A percentile compares a stretch with the other conserved stretches of the same genome.
phyloP scores from a whole-genome alignment of 2,797 vertebrate species.

The Chromis chromis region DNA sequence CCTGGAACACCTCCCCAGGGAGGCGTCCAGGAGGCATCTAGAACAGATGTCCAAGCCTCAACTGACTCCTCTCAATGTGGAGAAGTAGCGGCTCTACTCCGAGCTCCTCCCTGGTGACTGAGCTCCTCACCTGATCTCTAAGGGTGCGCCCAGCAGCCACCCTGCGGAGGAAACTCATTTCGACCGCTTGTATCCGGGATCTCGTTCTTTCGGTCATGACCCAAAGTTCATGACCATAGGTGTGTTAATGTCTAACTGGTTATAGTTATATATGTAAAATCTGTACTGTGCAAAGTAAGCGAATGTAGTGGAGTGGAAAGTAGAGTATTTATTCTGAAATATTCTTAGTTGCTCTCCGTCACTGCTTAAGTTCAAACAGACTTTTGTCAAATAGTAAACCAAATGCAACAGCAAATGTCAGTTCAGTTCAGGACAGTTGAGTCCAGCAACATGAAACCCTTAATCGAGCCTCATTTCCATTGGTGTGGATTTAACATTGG shows the following conservation, averaged over 20 bases:
- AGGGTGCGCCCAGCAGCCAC: no score
- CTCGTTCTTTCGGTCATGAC: no score
- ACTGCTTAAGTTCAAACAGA: neutral
- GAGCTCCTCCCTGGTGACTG: no score
- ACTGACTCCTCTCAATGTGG: no score
- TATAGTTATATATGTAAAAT: neutral
- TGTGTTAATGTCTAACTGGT: neutral
- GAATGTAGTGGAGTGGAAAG: neutral
- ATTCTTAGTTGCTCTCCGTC: neutral
- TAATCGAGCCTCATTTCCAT: slow-evolving; percentile 41
- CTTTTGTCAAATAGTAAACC: slow-evolving; percentile 13
- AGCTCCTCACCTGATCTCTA: no score
- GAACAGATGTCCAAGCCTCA: no score
- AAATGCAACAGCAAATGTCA: slow-evolving; percentile 12
- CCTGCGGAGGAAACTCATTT: no score
- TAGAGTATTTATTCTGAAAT: neutral
- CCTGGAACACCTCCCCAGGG: no score
- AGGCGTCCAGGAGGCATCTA: no score
- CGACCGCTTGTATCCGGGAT: no score
- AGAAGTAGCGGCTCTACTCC: no score
- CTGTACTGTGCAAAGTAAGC: neutral
- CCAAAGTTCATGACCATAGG: no score
- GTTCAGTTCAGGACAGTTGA: slow-evolving; percentile 51
- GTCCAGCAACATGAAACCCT: slow-evolving; percentile 31
- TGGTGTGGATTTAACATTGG: slow-evolving; percentile 46